phyloP scores from a whole-genome alignment of 2,797 vertebrate species.

The Gobio occitaniae region DNA sequence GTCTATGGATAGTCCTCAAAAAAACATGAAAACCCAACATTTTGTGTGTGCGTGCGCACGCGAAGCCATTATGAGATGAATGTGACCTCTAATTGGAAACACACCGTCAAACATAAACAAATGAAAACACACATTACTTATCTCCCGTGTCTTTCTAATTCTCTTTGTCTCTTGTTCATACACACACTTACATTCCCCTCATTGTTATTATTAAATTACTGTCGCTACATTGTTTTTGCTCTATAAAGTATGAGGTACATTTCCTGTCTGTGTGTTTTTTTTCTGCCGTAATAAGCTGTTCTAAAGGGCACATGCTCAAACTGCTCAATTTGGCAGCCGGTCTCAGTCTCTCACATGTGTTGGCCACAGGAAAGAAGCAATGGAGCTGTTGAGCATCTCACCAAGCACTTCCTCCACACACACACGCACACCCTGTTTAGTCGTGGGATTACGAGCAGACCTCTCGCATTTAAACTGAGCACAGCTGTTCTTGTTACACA shows the following conservation, averaged over 20 bases:
- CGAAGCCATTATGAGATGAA: constrained; percentile 35
- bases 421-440: constrained; percentile 56
- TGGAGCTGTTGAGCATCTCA: constrained; percentile 34
- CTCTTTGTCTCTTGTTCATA: constrained; percentile 12
- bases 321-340: constrained; percentile 60
- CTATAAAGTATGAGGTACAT: constrained; percentile 30
- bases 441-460: constrained; percentile 33
- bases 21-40: too few species aligned
- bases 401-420: constrained; percentile 51
- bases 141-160: constrained; percentile 18
- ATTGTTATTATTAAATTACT: constrained; percentile 43
- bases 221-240: constrained; percentile 37
- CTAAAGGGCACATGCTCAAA: constrained; percentile 43
- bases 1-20: too few species aligned
- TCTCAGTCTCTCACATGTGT: constrained; percentile 65
- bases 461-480: constrained; percentile 12
- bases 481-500: constrained; percentile 31
- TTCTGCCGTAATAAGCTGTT: constrained; percentile 24
- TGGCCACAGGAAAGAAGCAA: constrained; percentile 62
- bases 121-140: constrained; percentile 40
- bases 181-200: constrained; percentile 9
- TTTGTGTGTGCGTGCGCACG: too few species aligned
- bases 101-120: constrained; percentile 32
- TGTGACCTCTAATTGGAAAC: constrained; percentile 51
- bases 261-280: constrained; percentile 31